Percentiles rank a stretch among this genome's conserved stretches.
phyloP scores from a whole-genome alignment of 2,888 invertebrate genomes.

The Drosophila neonasuta region DNA sequence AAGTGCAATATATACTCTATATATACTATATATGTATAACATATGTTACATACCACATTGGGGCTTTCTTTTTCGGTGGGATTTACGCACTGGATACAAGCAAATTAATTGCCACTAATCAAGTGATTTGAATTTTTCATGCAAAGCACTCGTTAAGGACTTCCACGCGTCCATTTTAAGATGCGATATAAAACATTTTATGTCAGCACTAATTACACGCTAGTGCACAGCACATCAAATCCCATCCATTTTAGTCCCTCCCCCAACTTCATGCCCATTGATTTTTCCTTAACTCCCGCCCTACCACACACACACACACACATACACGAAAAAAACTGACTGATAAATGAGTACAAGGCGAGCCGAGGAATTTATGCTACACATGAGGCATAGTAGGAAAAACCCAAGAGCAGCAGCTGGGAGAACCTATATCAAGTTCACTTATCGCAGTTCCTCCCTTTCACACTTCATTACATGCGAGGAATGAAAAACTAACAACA shows the following conservation, averaged over 20 bases:
- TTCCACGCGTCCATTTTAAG: conserved; percentile 31
- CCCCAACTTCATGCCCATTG: conserved; percentile 12
- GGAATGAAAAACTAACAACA: conserved; percentile 9
- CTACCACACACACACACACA: too few relatives aligned
- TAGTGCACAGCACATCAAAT: conserved; percentile 33
- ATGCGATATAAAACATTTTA: conserved; percentile 55
- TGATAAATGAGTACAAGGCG: conserved; percentile 46
- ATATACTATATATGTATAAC: conserved; percentile 7
- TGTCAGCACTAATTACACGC: conserved; percentile 63
- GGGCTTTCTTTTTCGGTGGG: conserved; percentile 18
- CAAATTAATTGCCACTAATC: conserved; percentile 68
- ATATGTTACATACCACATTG: conserved; percentile 13
- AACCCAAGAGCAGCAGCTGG: neutral
- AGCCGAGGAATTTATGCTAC: conserved; percentile 44
- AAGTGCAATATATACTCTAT: conserved; percentile 1
- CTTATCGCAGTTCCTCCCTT: conserved; percentile 38
- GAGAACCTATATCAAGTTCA: conserved; percentile 49
- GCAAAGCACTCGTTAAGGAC: conserved; percentile 45
- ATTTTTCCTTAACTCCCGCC: conserved; percentile 17
- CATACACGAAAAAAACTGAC: conserved; percentile 10
- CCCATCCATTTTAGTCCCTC: neutral
- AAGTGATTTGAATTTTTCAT: conserved; percentile 72
- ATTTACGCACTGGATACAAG: conserved; percentile 42
- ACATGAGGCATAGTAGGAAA: conserved; percentile 9
- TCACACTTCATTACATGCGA: conserved; percentile 8